phyloP scores from a whole-genome alignment of 2,888 invertebrate genomes.

The Clepsis dumicolana region DNA sequence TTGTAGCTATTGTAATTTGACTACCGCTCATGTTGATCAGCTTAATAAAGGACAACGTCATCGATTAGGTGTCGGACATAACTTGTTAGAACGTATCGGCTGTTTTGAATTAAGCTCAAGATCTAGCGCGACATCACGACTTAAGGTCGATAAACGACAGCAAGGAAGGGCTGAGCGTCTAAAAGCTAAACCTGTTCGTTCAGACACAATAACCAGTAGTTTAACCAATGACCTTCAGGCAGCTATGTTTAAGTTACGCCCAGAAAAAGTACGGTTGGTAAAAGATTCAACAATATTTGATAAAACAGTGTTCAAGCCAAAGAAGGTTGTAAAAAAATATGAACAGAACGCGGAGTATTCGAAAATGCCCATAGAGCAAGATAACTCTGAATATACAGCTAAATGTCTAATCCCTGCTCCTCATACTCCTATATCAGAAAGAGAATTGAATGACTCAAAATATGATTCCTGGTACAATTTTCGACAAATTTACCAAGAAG shows the following conservation, averaged over 20 bases:
- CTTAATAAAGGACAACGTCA: not conserved
- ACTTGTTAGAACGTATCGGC: not conserved
- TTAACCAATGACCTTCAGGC: not conserved
- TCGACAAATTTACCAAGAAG: not conserved
- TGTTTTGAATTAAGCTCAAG: not conserved
- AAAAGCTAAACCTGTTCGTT: constrained; percentile 5
- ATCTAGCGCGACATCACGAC: not conserved
- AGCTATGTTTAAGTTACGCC: not conserved
- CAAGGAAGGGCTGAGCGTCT: not conserved
- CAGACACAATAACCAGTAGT: not conserved
- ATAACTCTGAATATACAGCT: not conserved
- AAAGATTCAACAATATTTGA: not conserved
- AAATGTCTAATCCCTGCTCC: not conserved
- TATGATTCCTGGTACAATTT: not conserved
- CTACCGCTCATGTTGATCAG: not conserved
- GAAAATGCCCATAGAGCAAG: too few species aligned
- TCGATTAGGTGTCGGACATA: not conserved
- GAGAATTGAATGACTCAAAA: not conserved
- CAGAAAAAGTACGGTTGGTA: not conserved
- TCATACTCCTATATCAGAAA: not conserved
- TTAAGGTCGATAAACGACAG: not conserved
- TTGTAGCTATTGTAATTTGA: not conserved
- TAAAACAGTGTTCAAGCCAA: not conserved
- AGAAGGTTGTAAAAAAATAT: not conserved
- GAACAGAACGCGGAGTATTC: not conserved